Percentiles rank a stretch among this genome's conserved stretches.
Conservation (phyloP, 2,888 invertebrate species). For the Erannis defoliaria region DNA sequence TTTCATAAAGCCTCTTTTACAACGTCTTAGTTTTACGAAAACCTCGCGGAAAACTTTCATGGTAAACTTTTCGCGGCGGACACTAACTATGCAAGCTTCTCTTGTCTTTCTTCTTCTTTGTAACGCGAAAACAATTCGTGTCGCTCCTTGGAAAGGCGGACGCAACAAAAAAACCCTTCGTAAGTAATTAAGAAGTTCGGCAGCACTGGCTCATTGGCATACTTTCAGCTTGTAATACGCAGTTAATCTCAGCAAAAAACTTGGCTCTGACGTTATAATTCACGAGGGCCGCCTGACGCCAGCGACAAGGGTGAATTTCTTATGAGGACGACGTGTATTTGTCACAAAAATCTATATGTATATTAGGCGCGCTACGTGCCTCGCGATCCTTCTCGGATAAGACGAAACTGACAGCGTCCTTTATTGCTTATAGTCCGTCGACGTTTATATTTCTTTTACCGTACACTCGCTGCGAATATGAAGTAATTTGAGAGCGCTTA, state of each 20-base stretch:
- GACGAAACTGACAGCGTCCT: conserved; percentile 51
- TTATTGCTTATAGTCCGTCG: conserved; percentile 52
- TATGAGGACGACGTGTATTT: conserved; percentile 71
- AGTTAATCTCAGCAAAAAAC: conserved; percentile 80
- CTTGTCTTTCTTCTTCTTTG: conserved; percentile 58
- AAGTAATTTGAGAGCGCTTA: conserved; percentile 58
- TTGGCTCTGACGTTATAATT: conserved; percentile 78
- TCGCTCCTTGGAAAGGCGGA: conserved; percentile 56
- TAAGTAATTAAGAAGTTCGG: conserved; percentile 79
- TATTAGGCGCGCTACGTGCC: conserved; percentile 53
- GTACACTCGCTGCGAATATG: conserved; percentile 53
- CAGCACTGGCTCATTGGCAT: conserved; percentile 77
- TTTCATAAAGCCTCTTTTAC: conserved; percentile 28
- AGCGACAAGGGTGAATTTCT: conserved; percentile 78
- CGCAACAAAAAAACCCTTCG: conserved; percentile 67
- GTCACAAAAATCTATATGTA: conserved; percentile 73
- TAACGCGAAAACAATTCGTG: conserved; percentile 66
- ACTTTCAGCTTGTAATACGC: conserved; percentile 80
- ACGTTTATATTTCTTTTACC: conserved; percentile 55
- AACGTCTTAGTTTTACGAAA: conserved; percentile 51
- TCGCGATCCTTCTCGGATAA: conserved; percentile 50
- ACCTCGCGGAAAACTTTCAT: conserved; percentile 51
- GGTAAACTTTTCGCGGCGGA: conserved; percentile 56
- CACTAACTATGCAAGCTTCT: conserved; percentile 63
- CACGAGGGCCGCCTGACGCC: conserved; percentile 67